Evolutionary conservation across 2,797 vertebrate genomes (phyloP), one percentile per base, ranked within the genome.

Genomic region (Chrysocyon brachyurus): DNA sequence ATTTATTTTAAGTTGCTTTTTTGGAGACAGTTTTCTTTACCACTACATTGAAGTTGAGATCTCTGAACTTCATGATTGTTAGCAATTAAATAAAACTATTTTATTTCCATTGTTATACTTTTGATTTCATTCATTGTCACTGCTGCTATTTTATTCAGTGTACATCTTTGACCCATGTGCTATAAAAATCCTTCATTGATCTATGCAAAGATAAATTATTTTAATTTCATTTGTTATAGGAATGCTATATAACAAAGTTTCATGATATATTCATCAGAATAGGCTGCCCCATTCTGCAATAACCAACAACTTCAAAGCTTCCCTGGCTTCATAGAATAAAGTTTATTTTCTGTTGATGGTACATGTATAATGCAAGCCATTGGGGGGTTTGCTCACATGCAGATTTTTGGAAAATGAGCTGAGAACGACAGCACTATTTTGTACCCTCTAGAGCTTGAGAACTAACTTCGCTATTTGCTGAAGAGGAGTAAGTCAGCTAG

Each of bases 191-290:
- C 6, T 63, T 28, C 14, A 31, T 12, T 79, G 15, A 59, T 68
- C 17, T 81, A 87, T 31, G 46, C 33, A 79, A 36, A 77, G 22
- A 87, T 81, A 8, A 46, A 68, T 59, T 94, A 85, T 94, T 88
- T 96, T 85, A 49, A 87, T 92, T 92, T 91, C 8, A 46, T 49
- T 93, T 95, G 24, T 85, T n/a, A 81, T 70, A 63, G 19, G 2
- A 79, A 81, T 72, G 1, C 61, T 66, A 77, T 54, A 54, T 49
- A 79, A 5, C 17, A 40, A 81, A 85, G 10, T 87, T 73, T 61
- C 17, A 64, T 75, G 36, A 68, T 85, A 11, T 28, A 57, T 70
- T 86, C 16, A 16, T 56, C 6, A 87, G n/a, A 88, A 56, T 83
- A 40, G 19, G 1, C 15, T 75, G 3, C 12, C 52, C 5, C 94